A percentile compares a stretch with the other conserved stretches of the same genome.
These are phyloP conservation scores for Dicrurus megarhynchus DNA, from an alignment of 2,113 vertebrate species.

Conservation along the genomic window DNA sequence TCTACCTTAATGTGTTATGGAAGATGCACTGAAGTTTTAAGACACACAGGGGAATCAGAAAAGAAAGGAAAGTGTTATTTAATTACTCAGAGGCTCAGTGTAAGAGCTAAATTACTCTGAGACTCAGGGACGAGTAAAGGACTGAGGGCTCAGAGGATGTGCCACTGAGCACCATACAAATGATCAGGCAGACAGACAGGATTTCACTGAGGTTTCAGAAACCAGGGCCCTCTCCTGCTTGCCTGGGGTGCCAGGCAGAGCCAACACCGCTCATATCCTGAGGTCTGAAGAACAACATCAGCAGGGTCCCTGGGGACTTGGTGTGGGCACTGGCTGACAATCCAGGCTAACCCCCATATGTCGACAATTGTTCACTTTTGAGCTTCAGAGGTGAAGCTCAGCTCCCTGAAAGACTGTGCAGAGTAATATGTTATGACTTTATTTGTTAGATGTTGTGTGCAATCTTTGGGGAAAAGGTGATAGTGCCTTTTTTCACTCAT, in stretches of 20 bases:
- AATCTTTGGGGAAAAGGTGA: not conserved
- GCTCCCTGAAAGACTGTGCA: not conserved
- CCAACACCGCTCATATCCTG: not conserved
- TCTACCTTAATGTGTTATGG: not conserved
- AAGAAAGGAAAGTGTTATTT: not conserved
- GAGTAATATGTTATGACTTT: not conserved
- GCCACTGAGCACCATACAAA: not conserved
- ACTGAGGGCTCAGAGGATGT: not conserved
- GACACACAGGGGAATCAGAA: not conserved
- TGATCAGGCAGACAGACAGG: not conserved
- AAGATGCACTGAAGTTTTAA: not conserved
- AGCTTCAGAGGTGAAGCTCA: not conserved
- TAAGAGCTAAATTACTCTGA: not conserved
- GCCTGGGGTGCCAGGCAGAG: not conserved
- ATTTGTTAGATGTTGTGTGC: not conserved
- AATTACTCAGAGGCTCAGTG: not conserved
- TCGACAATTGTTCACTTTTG: not conserved
- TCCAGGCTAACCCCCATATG: not conserved
- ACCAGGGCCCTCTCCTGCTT: not conserved
- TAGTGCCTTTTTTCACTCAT: not conserved
- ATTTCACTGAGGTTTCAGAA: not conserved
- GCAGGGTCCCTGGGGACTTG: not conserved
- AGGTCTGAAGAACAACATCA: not conserved
- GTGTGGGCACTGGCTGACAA: not conserved
- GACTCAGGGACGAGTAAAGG: not conserved